phyloP scores from a whole-genome alignment of 2,888 invertebrate genomes.

The Alcis repandata region DNA sequence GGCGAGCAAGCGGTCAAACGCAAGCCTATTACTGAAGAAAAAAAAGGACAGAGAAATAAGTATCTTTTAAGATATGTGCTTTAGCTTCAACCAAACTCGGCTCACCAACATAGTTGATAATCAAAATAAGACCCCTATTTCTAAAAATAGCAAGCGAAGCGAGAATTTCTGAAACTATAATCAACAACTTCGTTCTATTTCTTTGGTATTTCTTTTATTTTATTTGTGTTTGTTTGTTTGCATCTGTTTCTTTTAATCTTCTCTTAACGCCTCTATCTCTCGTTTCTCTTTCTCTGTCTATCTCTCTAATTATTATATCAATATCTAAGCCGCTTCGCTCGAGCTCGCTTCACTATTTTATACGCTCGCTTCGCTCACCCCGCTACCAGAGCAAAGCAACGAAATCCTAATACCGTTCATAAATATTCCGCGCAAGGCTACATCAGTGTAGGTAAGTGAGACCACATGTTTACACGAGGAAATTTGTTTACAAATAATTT shows the following conservation, averaged over 20 bases:
- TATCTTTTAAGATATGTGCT: too few species aligned
- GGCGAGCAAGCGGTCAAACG: too few species aligned
- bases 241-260: too few species aligned
- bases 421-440: slow-evolving; percentile 46
- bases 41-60: too few species aligned
- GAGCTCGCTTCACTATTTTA: not conserved
- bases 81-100: too few species aligned
- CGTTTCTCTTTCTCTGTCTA: not conserved
- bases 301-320: not conserved
- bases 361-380: not conserved
- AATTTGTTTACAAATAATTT: slow-evolving; percentile 52
- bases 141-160: slow-evolving; percentile 1
- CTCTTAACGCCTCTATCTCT: too few species aligned
- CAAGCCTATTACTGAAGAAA: too few species aligned
- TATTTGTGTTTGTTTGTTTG: too few species aligned
- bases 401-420: slow-evolving; percentile 34
- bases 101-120: too few species aligned
- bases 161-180: not conserved
- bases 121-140: too few species aligned
- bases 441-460: slow-evolving; percentile 43
- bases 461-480: slow-evolving; percentile 45
- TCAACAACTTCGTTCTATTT: too few species aligned
- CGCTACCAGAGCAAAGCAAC: not conserved
- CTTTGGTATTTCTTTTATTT: too few species aligned
- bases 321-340: not conserved